Conservation (phyloP, 1,140 invertebrate species). For the Metopolophium dirhodum region DNA sequence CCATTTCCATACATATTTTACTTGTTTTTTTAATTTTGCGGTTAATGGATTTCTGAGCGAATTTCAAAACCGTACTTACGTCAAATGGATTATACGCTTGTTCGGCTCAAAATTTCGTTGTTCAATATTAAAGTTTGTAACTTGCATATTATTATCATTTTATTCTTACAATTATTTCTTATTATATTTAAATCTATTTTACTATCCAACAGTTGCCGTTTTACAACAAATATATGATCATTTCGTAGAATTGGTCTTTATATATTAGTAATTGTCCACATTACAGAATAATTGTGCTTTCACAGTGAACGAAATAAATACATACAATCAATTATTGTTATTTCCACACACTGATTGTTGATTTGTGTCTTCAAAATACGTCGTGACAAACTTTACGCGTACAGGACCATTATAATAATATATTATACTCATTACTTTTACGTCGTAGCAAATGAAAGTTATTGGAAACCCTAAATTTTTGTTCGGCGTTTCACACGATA, state of each 20-base stretch:
- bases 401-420: background rate
- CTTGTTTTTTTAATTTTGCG: too few species aligned
- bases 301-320: background rate
- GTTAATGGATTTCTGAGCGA: too few species aligned
- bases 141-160: too few species aligned
- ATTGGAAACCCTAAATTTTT: constrained; percentile 5
- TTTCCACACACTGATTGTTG: background rate
- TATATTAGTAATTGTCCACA: background rate
- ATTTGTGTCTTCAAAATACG: background rate
- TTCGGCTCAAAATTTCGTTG: too few species aligned
- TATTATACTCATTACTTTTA: background rate
- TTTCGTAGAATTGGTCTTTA: background rate
- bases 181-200: too few species aligned
- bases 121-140: too few species aligned
- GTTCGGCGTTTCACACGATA: background rate
- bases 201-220: too few species aligned
- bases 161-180: too few species aligned
- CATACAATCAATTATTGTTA: background rate
- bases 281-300: background rate
- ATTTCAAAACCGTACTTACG: too few species aligned
- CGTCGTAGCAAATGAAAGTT: background rate
- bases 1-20: too few species aligned
- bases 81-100: too few species aligned
- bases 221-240: background rate
- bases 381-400: background rate